Conservation (phyloP, 2,888 invertebrate species). For the Polia nebulosa region DNA sequence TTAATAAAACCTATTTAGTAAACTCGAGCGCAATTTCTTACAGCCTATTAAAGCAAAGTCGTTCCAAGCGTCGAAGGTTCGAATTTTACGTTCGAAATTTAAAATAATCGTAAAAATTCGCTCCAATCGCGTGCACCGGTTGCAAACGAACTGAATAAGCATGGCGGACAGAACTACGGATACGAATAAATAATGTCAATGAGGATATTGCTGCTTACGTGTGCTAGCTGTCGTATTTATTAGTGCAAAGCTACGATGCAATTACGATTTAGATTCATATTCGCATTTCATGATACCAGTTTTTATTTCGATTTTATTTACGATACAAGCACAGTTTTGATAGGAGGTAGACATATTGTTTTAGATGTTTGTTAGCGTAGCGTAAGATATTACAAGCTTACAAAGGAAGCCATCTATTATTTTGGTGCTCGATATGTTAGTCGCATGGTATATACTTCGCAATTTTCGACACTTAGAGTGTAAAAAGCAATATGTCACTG, state of each 20-base stretch:
- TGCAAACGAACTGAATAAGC: constrained; percentile 63
- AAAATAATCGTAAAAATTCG: constrained; percentile 66
- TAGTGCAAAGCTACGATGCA: constrained; percentile 15
- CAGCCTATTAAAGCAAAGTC: constrained; percentile 61
- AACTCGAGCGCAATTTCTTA: constrained; percentile 54
- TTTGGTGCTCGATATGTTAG: constrained; percentile 14
- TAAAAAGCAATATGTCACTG: constrained; percentile 2
- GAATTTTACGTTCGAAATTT: constrained; percentile 65
- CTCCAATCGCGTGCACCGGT: constrained; percentile 62
- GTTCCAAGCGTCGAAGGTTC: constrained; percentile 52
- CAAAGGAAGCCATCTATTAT: constrained; percentile 6
- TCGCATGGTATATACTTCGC: background rate
- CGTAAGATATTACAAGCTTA: constrained; percentile 2
- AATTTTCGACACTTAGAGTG: background rate
- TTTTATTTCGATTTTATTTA: constrained; percentile 2
- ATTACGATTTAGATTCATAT: constrained; percentile 28
- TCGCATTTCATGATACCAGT: constrained; percentile 5
- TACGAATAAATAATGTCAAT: constrained; percentile 56
- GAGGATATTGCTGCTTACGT: constrained; percentile 52
- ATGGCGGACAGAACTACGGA: constrained; percentile 43
- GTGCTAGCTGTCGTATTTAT: constrained; percentile 44
- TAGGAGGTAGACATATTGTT: background rate
- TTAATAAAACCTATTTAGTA: constrained; percentile 53
- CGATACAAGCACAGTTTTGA: background rate
- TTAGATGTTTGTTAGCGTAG: constrained; percentile 7